Base-by-base conservation (phyloP, 2,113 vertebrate genomes). In the Epinephelus fuscoguttatus region DNA sequence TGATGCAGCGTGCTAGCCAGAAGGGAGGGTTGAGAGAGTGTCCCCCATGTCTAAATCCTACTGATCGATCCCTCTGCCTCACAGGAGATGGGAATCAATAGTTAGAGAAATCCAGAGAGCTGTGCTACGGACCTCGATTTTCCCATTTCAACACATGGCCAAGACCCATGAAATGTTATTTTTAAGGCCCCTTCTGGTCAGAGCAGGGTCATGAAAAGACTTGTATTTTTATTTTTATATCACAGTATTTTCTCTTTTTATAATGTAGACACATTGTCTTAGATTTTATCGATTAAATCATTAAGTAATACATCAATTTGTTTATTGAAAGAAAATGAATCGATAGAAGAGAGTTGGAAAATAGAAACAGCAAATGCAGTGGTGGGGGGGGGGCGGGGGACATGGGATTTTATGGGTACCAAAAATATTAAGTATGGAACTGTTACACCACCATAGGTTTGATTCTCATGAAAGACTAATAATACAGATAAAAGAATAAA, bases 51-150 rank as follows among this genome's bases (percentile, higher is more conserved):
- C 94, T 94, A 94, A 95, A 95, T 91, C 92, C 90, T 81, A 59
- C 72, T 53, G 81, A 96, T 95, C 90, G 92, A 95, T 95, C 84
- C 70, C 61, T 49, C 73, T 81, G 89, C 86, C 92, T 94, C 86
- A 75, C 89, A 85, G 88, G 86, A 89, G 91, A 92, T 90, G 83
- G 82, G 83, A 92, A 96, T 96, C 95, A 88, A 96, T 96, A 95
- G 81, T 85, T 84, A 88, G 92, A 93, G 92, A 94, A 95, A 95
- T 95, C 91, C 94, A 91, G 79, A 70, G 57, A 82, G 86, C 90
- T 2, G 9, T 45, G 42, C 42, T 45, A 45, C 42, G 42, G 42
- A 45, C 42, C 85, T 91, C 68, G 82, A 95, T 93, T 93, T 91
- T 89, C 86, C 80, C 84, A 93, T 92, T 93, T 92, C 82, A 91